Evolutionary conservation across 2,888 invertebrate genomes (phyloP), one percentile per base, ranked within the genome.

Genomic region (Eumerus sabulonum): DNA sequence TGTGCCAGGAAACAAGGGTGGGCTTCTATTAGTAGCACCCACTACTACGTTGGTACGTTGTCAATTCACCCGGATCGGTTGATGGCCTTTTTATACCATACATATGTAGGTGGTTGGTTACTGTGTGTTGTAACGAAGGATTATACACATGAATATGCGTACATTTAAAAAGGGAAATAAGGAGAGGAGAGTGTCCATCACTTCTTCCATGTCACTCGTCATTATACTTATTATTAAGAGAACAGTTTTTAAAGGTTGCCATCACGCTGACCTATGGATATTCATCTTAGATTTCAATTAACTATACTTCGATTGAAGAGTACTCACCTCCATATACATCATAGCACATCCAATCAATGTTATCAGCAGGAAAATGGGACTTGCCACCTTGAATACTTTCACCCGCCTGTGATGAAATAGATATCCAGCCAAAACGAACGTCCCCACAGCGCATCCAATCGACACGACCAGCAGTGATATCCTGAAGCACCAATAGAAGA

Each of bases 311-410:
- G 27, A 27, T 27, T 27, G 3, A 7, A 27, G 27, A 27, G n/a
- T 36, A 88, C 90, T 90, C 88, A 96, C 97, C 92, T 97, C 96
- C 87, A 94, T 91, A 89, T 97, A 97, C 96, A 97, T 97, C 82
- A 96, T 94, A 83, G 95, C 94, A 85, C 96, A 96, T 81, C 97
- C 97, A 64, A 95, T 91, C 56, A 97, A 92, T 60, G 97, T 97
- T 84, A 97, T 95, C 83, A 95, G 93, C 67, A 98, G 91, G 88
- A 98, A 98, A 83, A 96, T 96, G 9, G 98, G 97, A 85, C 96
- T 97, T 76, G 97, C 97, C 11, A 97, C 96, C 85, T 97, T 94
- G 88, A 97, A 96, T 66, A 97, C 96, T 90, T 97, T 95, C 82
- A 95, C 92, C 81, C 93, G 93, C 19, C 96, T 92, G 86, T 96